Evolutionary conservation across 2,113 vertebrate species (phyloP), one percentile per base, ranked within the genome.

Genomic region (Taurulus bubalis): DNA sequence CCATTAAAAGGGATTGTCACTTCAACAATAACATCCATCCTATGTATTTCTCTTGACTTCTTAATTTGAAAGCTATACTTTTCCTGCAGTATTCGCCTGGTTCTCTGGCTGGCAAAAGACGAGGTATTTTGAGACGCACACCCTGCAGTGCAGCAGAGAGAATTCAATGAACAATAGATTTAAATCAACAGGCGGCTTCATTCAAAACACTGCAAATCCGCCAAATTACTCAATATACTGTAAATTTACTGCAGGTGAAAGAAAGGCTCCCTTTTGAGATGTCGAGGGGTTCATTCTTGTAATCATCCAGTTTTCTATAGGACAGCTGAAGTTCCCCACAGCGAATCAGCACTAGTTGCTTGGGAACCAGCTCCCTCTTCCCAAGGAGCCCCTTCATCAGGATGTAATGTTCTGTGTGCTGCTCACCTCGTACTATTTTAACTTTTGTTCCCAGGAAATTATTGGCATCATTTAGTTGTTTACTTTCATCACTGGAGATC

Each of bases 401-500:
- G 73, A 60, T 87, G 86, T 79, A 75, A 80, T 87, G 84, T 79
- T 77, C 65, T 82, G n/a, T 82, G 34, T 62, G 66, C 76, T 58
- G 32, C 80, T 87, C 55, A 76, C 66, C 84, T 89, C 70, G 16
- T 64, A 64, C 79, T 73, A 75, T 82, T 92, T 62, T 58, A 87
- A 22, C 47, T 34, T 80, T 70, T 77, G 78, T 83, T 80, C 80
- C 22, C 58, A 71, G 66, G 79, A 87, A 82, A 88, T 91, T 84
- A 86, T 87, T 89, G 83, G 80, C 75, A 74, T 85, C 32, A 79
- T 89, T 90, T 88, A 79, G 72, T 73, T 91, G 85, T 90, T 92
- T 91, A 89, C 86, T 79, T 91, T 81, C 63, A 79, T 87, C 70
- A 71, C 75, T 77, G 66, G 53, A 86, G 72, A 88, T 86, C 76